phyloP scores from a whole-genome alignment of 1,140 invertebrate species.

The Paraescarpia echinospica region DNA sequence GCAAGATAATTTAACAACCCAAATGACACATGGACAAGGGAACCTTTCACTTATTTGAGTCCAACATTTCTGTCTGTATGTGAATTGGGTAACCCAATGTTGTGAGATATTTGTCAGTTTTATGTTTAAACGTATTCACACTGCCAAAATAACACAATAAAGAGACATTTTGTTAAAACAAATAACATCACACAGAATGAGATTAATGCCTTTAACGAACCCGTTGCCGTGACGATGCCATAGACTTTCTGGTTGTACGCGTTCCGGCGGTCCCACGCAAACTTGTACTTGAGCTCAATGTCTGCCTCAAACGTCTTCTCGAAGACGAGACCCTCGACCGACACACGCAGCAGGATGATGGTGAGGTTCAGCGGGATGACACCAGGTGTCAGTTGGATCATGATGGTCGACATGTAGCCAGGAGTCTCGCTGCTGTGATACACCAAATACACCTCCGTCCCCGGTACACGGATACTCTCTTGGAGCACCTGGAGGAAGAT shows the following conservation, averaged over 20 bases:
- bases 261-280: constrained; percentile 95
- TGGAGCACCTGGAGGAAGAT: constrained; percentile 78
- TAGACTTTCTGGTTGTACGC: constrained; percentile 94
- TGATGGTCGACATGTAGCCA: constrained; percentile 88
- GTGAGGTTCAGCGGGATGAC: constrained; percentile 77
- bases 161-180: background rate
- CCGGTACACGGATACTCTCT: constrained; percentile 90
- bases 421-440: constrained; percentile 90
- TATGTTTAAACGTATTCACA: too few relatives aligned
- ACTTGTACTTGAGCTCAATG: constrained; percentile 89
- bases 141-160: background rate
- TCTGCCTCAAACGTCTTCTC: constrained; percentile 93
- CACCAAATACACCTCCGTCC: constrained; percentile 86
- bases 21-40: too few relatives aligned
- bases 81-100: too few relatives aligned
- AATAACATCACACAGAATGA: background rate
- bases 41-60: too few relatives aligned
- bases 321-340: constrained; percentile 88
- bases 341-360: constrained; percentile 82
- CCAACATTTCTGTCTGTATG: too few relatives aligned
- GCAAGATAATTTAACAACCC: too few relatives aligned
- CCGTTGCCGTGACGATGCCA: constrained; percentile 59
- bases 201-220: constrained; percentile 44
- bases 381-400: constrained; percentile 83
- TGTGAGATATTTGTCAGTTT: too few relatives aligned